Evolutionary conservation across 2,888 invertebrate species (phyloP).

Genomic region (Melipona bicolor): DNA sequence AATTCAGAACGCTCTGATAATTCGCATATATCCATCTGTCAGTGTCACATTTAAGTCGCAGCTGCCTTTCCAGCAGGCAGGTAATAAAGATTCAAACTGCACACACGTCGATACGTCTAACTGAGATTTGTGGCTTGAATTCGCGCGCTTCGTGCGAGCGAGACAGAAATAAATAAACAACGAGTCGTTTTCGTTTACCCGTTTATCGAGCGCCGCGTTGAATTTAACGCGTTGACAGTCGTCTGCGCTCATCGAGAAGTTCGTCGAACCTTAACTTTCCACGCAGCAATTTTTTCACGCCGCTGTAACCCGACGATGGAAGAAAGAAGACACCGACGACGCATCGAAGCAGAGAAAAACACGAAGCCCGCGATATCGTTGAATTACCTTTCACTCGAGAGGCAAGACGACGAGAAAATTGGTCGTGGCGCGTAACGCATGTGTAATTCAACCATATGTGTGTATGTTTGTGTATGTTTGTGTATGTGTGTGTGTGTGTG

Average conservation of each 20-base stretch:
- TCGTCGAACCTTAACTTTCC: background rate
- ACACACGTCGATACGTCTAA: background rate
- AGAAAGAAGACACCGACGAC: conserved; percentile 2
- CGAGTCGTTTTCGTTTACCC: background rate
- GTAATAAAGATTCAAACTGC: background rate
- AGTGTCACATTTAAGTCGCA: background rate
- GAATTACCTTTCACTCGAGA: conserved; percentile 74
- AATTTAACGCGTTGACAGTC: background rate
- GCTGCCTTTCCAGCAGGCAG: background rate
- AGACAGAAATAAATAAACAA: background rate
- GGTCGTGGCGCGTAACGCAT: conserved; percentile 33
- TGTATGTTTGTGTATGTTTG: background rate
- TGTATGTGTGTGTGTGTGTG: background rate
- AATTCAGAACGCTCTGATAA: background rate
- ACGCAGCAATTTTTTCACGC: background rate
- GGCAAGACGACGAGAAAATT: conserved; percentile 46
- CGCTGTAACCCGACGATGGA: background rate
- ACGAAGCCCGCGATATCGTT: conserved; percentile 67
- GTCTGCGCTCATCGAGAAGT: background rate
- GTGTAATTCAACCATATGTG: conserved; percentile 1
- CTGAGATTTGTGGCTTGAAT: background rate
- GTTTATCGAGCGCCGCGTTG: background rate
- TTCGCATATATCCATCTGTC: background rate
- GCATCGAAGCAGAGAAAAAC: conserved; percentile 1
- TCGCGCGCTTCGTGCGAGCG: background rate